Conservation (phyloP, 2,797 vertebrate genomes). For the Hydrolagus colliei region DNA sequence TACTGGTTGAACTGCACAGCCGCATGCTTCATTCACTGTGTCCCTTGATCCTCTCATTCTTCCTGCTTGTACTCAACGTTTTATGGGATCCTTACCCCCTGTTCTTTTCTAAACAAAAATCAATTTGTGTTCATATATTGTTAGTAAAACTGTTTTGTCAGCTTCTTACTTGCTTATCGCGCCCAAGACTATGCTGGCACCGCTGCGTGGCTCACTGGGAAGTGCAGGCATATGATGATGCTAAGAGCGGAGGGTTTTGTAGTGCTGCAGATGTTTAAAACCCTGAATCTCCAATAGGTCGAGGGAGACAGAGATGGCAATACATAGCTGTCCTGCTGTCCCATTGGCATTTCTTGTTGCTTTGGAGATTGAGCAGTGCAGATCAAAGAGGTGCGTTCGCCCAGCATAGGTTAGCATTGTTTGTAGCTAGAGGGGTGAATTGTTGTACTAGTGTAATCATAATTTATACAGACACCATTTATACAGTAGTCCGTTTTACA, state of each 20-base stretch:
- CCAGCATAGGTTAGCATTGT: too few relatives aligned
- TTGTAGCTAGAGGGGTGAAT: too few relatives aligned
- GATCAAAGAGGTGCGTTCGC: neutral
- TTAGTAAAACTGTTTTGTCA: too few relatives aligned
- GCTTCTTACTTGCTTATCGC: too few relatives aligned
- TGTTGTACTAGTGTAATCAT: too few relatives aligned
- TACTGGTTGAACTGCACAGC: slow-evolving; percentile 11
- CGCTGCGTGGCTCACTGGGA: neutral
- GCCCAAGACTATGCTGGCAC: too few relatives aligned
- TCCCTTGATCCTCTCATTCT: neutral
- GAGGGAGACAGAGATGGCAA: neutral
- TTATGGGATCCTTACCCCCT: neutral
- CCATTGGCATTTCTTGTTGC: slow-evolving; percentile 29
- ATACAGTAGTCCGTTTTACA: too few relatives aligned
- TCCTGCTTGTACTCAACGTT: neutral
- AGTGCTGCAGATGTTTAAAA: slow-evolving; percentile 8
- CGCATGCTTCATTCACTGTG: neutral
- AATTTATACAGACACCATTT: too few relatives aligned
- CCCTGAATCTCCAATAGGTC: too few relatives aligned
- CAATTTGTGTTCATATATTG: neutral
- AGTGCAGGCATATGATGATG: neutral
- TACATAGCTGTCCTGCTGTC: neutral
- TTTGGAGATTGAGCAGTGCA: slow-evolving; percentile 10
- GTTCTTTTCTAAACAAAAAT: neutral
- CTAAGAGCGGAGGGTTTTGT: neutral